A percentile compares a stretch with the other conserved stretches of the same genome.
These are phyloP conservation scores for Philhelius pedissequus DNA, from an alignment of 2,888 invertebrate species.

Conservation along the genomic window DNA sequence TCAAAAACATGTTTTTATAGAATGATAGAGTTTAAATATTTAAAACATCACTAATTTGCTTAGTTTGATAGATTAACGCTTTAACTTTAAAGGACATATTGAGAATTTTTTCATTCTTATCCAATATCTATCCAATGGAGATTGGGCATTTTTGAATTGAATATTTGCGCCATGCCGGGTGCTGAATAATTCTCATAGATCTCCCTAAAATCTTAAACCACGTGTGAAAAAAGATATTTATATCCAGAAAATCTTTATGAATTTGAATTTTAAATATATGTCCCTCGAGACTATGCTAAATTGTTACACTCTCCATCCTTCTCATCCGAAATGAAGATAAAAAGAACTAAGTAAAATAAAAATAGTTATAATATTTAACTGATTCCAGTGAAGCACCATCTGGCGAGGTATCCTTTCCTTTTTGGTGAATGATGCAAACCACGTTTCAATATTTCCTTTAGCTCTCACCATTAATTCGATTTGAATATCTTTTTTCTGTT, in stretches of 20 bases:
- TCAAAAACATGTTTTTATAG: too few relatives aligned
- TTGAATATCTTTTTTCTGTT: slow-evolving; percentile 55
- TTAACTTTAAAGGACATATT: not conserved
- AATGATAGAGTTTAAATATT: too few relatives aligned
- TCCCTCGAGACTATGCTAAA: slow-evolving; percentile 34
- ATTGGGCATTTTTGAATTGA: not conserved
- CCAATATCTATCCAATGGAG: not conserved
- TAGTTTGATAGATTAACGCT: too few relatives aligned
- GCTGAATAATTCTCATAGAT: not conserved
- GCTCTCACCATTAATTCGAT: slow-evolving; percentile 59
- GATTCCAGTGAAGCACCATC: slow-evolving; percentile 27
- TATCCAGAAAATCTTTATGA: slow-evolving; percentile 34
- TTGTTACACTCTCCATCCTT: not conserved
- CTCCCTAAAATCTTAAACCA: not conserved
- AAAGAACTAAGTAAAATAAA: not conserved
- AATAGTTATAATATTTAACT: not conserved
- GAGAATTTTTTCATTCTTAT: not conserved
- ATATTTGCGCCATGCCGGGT: not conserved
- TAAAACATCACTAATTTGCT: too few relatives aligned
- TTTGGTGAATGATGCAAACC: slow-evolving; percentile 21
- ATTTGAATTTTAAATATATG: slow-evolving; percentile 50
- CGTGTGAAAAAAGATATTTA: slow-evolving; percentile 26
- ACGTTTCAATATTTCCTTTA: slow-evolving; percentile 55
- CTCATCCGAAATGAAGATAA: not conserved
- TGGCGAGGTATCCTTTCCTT: slow-evolving; percentile 13